phyloP scores from a whole-genome alignment of 2,888 invertebrate species.

The Hedychridium roseum region DNA sequence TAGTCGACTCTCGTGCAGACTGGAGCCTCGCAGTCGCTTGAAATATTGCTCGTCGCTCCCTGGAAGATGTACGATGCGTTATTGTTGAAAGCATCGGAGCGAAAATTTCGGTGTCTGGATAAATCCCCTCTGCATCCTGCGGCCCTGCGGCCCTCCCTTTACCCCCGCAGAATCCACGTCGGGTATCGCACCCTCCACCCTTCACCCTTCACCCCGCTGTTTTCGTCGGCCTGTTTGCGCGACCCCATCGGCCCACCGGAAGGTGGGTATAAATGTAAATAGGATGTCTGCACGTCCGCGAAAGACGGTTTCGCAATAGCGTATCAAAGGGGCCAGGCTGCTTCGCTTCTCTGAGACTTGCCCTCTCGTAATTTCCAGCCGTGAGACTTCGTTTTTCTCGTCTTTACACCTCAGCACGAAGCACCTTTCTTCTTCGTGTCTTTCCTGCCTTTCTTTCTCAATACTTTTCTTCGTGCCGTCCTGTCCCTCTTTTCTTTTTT shows the following conservation, averaged over 20 bases:
- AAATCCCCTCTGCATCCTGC: constrained; percentile 37
- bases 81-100: constrained; percentile 61
- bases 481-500: neutral
- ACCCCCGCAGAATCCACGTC: constrained; percentile 6
- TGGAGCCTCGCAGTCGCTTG: constrained; percentile 51
- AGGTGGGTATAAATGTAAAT: constrained; percentile 58
- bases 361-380: constrained; percentile 28
- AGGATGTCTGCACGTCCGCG: constrained; percentile 53
- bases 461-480: neutral
- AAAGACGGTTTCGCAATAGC: constrained; percentile 51
- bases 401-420: neutral
- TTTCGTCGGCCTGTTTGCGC: constrained; percentile 28
- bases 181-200: constrained; percentile 18
- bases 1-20: constrained; percentile 21
- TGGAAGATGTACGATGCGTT: constrained; percentile 60
- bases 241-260: constrained; percentile 41
- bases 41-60: constrained; percentile 60
- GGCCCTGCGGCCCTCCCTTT: constrained; percentile 27
- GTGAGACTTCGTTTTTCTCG: constrained; percentile 17
- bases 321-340: constrained; percentile 46
- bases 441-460: neutral
- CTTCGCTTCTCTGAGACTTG: constrained; percentile 24
- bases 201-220: constrained; percentile 15
- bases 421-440: neutral
- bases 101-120: constrained; percentile 60